Percentiles rank a stretch among this genome's conserved stretches.
phyloP scores from a whole-genome alignment of 1,140 invertebrate species.

The Drosophila grimshawi region DNA sequence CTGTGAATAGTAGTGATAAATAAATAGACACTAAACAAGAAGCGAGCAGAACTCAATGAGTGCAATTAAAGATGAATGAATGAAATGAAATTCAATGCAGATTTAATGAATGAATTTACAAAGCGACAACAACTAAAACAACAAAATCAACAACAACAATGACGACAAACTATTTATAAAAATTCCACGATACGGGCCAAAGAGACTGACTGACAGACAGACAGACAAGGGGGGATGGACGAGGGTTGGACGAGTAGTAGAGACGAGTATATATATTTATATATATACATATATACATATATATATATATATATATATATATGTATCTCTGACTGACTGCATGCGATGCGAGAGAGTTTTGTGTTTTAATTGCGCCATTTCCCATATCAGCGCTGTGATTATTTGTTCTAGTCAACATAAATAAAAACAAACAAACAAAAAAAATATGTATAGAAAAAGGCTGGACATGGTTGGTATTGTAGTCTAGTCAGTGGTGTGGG shows the following conservation, averaged over 20 bases:
- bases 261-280: not conserved
- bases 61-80: conserved; percentile 74
- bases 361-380: conserved; percentile 79
- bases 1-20: conserved; percentile 12
- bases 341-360: conserved; percentile 58
- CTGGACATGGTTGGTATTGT: conserved; percentile 16
- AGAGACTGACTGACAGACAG: conserved; percentile 17
- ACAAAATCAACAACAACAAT: conserved; percentile 40
- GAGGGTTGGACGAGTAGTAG: conserved; percentile 6
- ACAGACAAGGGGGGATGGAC: conserved; percentile 13
- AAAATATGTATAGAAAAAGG: conserved; percentile 8
- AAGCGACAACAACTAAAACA: conserved; percentile 32
- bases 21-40: conserved; percentile 30
- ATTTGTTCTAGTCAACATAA: conserved; percentile 74
- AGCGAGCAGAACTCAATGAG: conserved; percentile 29
- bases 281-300: conserved; percentile 6
- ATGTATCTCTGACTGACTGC: conserved; percentile 34
- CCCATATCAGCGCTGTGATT: conserved; percentile 76
- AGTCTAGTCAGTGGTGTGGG: not conserved
- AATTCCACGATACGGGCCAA: conserved; percentile 37
- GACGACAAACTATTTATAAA: conserved; percentile 73
- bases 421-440: conserved; percentile 58
- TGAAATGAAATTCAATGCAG: conserved; percentile 74
- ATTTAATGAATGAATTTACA: conserved; percentile 78
- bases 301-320: conserved; percentile 21